Conservation (phyloP, 2,888 invertebrate genomes). For the Gisinianus flammeolus region DNA sequence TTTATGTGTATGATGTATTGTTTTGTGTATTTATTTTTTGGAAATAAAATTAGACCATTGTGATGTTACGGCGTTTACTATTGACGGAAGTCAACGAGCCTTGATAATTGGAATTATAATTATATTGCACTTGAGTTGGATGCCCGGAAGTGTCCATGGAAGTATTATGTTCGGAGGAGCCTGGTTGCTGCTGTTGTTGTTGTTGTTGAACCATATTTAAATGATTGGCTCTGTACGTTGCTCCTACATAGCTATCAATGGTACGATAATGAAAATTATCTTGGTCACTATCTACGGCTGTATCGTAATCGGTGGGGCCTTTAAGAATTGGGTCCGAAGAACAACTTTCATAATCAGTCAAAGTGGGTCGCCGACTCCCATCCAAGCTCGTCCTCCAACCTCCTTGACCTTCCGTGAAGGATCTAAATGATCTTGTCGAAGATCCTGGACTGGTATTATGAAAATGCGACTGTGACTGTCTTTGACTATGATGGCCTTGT, state of each 20-base stretch:
- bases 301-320: constrained; percentile 57
- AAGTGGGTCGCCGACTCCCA: constrained; percentile 43
- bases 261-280: constrained; percentile 57
- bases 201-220: neutral
- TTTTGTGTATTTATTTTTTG: neutral
- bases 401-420: constrained; percentile 56
- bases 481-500: neutral
- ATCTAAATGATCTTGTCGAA: constrained; percentile 56
- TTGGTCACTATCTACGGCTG: constrained; percentile 55
- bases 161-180: too few relatives aligned
- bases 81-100: constrained; percentile 68
- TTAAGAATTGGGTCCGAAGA: constrained; percentile 56
- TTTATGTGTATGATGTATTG: too few relatives aligned
- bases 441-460: constrained; percentile 51
- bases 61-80: constrained; percentile 66
- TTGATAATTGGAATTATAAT: constrained; percentile 66
- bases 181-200: constrained; percentile 36
- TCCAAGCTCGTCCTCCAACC: constrained; percentile 54
- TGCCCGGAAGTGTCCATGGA: constrained; percentile 28
- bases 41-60: constrained; percentile 65
- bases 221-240: constrained; percentile 50
- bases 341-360: constrained; percentile 57
- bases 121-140: constrained; percentile 45
- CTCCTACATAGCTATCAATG: constrained; percentile 54
- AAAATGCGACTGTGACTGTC: constrained; percentile 20